Evolutionary conservation across 1,140 invertebrate species (phyloP).

Genomic region (Hesperophylax magnus): DNA sequence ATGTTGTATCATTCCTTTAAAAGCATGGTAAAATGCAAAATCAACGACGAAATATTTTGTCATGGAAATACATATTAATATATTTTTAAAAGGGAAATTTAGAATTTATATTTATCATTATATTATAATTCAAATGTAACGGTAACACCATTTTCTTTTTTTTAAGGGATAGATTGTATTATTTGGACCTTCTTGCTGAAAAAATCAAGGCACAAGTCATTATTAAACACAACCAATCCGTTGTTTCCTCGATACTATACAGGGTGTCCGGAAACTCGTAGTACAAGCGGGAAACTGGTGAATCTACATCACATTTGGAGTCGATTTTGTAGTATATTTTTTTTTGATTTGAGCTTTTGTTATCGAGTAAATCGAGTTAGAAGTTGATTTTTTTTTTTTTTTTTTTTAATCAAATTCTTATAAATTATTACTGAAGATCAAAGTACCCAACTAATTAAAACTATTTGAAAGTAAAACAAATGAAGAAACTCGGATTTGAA

Average conservation of each 20-base stretch:
- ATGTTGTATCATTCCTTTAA: conserved; percentile 27
- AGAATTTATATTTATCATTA: conserved; percentile 7
- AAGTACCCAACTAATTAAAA: too few species aligned
- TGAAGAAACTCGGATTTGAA: too few species aligned
- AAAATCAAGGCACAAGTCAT: conserved; percentile 52
- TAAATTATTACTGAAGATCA: too few species aligned
- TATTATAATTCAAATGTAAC: neutral
- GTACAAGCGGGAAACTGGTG: too few species aligned
- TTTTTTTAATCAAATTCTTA: too few species aligned
- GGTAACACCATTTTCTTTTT: conserved; percentile 2
- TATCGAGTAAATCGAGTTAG: too few species aligned
- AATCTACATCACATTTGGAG: too few species aligned
- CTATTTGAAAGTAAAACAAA: too few species aligned
- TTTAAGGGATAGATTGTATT: conserved; percentile 35
- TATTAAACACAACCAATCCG: conserved; percentile 23
- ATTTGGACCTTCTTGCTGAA: conserved; percentile 52
- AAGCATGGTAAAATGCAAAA: conserved; percentile 13
- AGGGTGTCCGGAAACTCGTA: too few species aligned
- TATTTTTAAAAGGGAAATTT: neutral
- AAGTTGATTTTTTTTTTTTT: too few species aligned
- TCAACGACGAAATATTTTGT: neutral
- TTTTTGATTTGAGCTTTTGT: too few species aligned
- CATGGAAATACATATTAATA: neutral
- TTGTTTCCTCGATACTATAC: conserved; percentile 8
- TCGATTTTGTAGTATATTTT: too few species aligned